Percentiles rank a stretch among this genome's conserved stretches.
phyloP scores from a whole-genome alignment of 2,797 vertebrate genomes.

The Gadopsis marmoratus region DNA sequence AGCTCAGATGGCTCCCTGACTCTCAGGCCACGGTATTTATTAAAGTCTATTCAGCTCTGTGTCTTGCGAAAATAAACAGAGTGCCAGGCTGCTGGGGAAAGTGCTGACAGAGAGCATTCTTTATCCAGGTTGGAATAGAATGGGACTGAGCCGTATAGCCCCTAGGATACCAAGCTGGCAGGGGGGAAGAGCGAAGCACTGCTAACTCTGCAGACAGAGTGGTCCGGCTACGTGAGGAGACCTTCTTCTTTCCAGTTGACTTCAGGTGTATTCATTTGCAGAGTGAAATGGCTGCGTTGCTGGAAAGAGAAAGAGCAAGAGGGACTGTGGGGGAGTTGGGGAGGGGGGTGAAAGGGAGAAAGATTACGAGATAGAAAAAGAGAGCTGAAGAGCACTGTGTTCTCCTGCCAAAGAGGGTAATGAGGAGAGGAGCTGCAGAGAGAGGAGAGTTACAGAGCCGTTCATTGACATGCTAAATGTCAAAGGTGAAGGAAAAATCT shows the following conservation, averaged over 20 bases:
- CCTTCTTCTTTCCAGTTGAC: conserved; percentile 77
- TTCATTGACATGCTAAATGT: conserved; percentile 76
- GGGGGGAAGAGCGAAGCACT: conserved; percentile 35
- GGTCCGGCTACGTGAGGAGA: conserved; percentile 45
- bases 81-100: conserved; percentile 82
- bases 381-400: conserved; percentile 43
- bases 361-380: conserved; percentile 53
- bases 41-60: conserved; percentile 85
- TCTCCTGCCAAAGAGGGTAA: conserved; percentile 72
- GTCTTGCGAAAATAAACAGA: conserved; percentile 87
- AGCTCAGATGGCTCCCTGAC: conserved; percentile 84
- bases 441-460: conserved; percentile 61
- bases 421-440: conserved; percentile 69
- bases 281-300: conserved; percentile 68
- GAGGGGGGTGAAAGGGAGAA: conserved; percentile 12
- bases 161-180: conserved; percentile 62
- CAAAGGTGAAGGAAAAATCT: conserved; percentile 78
- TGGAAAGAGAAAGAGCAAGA: conserved; percentile 30
- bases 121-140: conserved; percentile 82
- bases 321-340: not conserved
- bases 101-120: conserved; percentile 86
- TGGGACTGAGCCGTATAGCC: conserved; percentile 68
- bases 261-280: conserved; percentile 82
- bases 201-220: conserved; percentile 53
- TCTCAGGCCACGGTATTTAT: conserved; percentile 84